A percentile compares a stretch with the other conserved stretches of the same genome.
Conservation (phyloP, 2,888 invertebrate genomes). For the Hartigia nigra region DNA sequence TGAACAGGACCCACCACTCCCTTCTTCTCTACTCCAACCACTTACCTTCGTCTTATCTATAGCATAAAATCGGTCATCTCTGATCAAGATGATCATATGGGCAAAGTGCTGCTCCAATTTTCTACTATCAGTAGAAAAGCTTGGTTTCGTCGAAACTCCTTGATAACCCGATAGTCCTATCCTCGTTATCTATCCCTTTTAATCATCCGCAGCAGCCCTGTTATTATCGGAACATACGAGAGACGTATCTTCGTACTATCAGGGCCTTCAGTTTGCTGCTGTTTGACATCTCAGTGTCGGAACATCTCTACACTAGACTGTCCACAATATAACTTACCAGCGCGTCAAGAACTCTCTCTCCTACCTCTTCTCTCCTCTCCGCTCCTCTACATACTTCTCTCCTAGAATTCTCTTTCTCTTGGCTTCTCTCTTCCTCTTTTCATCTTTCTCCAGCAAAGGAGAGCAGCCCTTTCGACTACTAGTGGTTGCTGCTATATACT, state of each 20-base stretch:
- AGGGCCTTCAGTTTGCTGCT: constrained; percentile 8
- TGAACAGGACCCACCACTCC: background rate
- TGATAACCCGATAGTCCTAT: constrained; percentile 25
- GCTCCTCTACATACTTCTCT: background rate
- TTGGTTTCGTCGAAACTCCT: background rate
- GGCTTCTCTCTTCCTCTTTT: no score
- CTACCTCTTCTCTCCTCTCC: background rate
- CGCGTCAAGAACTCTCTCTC: constrained; percentile 15
- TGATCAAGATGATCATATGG: background rate
- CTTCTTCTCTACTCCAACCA: background rate
- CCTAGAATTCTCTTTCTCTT: constrained; percentile 2
- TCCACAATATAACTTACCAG: constrained; percentile 30
- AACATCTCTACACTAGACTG: constrained; percentile 27
- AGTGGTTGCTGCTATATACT: background rate
- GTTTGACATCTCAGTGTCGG: constrained; percentile 12
- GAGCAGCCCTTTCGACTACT: background rate
- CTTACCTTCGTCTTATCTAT: background rate
- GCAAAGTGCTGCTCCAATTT: background rate
- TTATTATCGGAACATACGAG: background rate
- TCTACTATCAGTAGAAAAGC: background rate
- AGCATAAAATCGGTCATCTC: background rate
- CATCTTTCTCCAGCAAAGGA: background rate
- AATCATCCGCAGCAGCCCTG: background rate
- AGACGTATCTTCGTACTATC: background rate
- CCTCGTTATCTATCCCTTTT: background rate